Evolutionary conservation across 2,888 invertebrate species (phyloP), one percentile per base, ranked within the genome.

Genomic region (Pomacea canaliculata): DNA sequence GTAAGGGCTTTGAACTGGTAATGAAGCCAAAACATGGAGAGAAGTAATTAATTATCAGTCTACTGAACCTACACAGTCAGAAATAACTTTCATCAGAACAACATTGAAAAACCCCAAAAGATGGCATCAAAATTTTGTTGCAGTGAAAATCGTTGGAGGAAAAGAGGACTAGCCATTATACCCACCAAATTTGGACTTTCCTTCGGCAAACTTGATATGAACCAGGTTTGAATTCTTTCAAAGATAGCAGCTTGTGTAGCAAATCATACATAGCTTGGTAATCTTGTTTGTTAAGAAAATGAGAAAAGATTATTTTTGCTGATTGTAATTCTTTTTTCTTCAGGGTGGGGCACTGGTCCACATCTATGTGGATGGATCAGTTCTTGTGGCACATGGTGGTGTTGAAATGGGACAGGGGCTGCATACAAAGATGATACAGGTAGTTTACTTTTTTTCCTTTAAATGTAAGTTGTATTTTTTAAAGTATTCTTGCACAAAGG

Each of bases 361-460:
- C 74, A 83, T 88, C n/a, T 88, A 88, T 80, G 80, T 63, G 62
- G 89, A 89, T 79, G 89, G 97, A 0, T 83, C 85, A 7, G 86
- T 89, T 48, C 76, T 88, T 19, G 19, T 89, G 3, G 81, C 87
- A 9, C 88, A 88, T 71, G 87, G 87, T 23, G 89, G 88, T 1
- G 80, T 85, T 19, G 89, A 89, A 79, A 89, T 89, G 87, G 88
- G 88, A 4, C 88, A 88, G 76, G 88, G 88, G 10, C 80, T 89
- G 5, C 83, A 89, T 78, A 85, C 85, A 8, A 88, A 88, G 80
- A 83, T 87, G 81, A 83, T 85, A 46, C 87, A 86, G 83, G 87
- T 86, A 18, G 8, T 19, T 70, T 56, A 9, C 4, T 10, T 49
- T 46, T 46, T n/a, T n/a, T 37, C 18, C 27, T 9, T 48, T 27